Percentiles rank a stretch among this genome's conserved stretches.
Evolutionary conservation across 2,888 invertebrate genomes (phyloP).

Genomic region (Calephelis perditalis): DNA sequence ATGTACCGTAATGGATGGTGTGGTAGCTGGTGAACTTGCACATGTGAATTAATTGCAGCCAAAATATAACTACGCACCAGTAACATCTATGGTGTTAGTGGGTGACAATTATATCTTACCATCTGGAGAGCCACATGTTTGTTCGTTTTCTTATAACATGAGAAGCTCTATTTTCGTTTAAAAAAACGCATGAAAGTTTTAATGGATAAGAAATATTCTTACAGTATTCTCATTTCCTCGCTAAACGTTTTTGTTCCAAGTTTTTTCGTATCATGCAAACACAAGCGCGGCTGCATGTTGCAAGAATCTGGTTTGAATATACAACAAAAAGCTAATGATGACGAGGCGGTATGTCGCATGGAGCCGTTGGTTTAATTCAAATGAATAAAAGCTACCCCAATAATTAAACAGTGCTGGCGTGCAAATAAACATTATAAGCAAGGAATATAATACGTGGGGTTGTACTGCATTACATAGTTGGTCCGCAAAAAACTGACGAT

Average conservation of each 20-base stretch:
- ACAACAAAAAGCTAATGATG: slow-evolving; percentile 25
- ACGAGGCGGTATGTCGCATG: slow-evolving; percentile 20
- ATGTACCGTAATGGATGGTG: background rate
- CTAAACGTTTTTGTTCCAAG: background rate
- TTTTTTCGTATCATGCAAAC: slow-evolving; percentile 4
- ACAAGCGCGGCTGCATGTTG: slow-evolving; percentile 16
- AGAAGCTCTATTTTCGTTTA: too few relatives aligned
- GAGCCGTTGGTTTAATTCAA: slow-evolving; percentile 51
- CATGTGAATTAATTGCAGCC: background rate
- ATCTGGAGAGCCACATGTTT: background rate
- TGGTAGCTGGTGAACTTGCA: too few relatives aligned
- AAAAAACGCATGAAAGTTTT: too few relatives aligned
- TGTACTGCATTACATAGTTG: slow-evolving; percentile 30
- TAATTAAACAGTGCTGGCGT: slow-evolving; percentile 56
- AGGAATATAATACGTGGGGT: slow-evolving; percentile 52
- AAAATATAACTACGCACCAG: background rate
- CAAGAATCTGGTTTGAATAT: slow-evolving; percentile 16
- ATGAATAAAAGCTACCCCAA: slow-evolving; percentile 64
- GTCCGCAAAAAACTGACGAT: slow-evolving; percentile 28
- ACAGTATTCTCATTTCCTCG: background rate
- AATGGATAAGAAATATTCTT: too few relatives aligned
- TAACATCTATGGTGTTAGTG: background rate
- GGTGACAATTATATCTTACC: background rate
- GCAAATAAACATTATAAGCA: slow-evolving; percentile 59
- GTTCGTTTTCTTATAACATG: background rate